Conservation (phyloP, 2,888 invertebrate species). For the Selenia dentaria region DNA sequence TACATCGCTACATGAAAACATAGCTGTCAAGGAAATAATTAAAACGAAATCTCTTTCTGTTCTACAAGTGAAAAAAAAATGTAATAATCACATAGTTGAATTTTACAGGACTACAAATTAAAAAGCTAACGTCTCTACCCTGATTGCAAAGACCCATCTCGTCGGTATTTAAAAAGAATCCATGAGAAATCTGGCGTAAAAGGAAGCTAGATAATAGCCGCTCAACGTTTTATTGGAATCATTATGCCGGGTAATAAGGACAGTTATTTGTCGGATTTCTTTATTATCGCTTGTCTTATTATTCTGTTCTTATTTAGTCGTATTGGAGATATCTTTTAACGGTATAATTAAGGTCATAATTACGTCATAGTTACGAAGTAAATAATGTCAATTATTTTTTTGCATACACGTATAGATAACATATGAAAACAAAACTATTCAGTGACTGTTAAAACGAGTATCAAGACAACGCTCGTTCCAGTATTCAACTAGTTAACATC, state of each 20-base stretch:
- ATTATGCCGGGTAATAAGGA: slow-evolving; percentile 23
- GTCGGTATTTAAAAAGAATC: slow-evolving; percentile 20
- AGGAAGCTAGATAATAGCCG: slow-evolving; percentile 22
- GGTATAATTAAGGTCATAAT: too few species aligned
- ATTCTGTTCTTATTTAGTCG: neutral
- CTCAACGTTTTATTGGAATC: slow-evolving; percentile 23
- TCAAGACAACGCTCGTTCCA: too few species aligned
- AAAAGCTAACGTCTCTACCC: slow-evolving; percentile 14
- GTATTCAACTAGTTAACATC: too few species aligned
- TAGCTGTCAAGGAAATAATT: too few species aligned
- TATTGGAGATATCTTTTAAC: neutral
- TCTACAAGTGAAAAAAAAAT: neutral
- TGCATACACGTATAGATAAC: too few species aligned
- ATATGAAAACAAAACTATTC: too few species aligned
- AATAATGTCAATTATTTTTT: too few species aligned
- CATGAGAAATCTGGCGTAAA: slow-evolving; percentile 12
- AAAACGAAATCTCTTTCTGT: too few species aligned
- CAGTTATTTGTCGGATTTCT: slow-evolving; percentile 21
- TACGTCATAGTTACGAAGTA: too few species aligned
- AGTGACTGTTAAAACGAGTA: too few species aligned
- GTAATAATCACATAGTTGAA: neutral
- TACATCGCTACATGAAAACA: too few species aligned
- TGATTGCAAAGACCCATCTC: slow-evolving; percentile 16
- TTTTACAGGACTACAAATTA: slow-evolving; percentile 6
- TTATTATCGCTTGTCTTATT: slow-evolving; percentile 19